Base-by-base conservation (phyloP, 2,888 invertebrate species). In the Xylota segnis region DNA sequence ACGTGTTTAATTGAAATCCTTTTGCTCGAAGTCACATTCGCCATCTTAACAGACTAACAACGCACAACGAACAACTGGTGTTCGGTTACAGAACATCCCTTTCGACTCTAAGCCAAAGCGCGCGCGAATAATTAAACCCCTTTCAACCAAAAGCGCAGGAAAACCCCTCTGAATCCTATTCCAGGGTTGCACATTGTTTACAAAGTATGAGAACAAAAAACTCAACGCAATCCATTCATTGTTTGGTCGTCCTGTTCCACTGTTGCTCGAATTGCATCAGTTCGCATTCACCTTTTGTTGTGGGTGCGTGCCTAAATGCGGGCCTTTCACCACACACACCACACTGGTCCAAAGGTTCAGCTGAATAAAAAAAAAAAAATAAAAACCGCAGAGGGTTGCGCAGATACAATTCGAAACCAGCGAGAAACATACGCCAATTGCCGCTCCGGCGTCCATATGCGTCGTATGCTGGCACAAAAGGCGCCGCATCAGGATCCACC, bases 401-500 rank as follows among this genome's bases (percentile, higher is more conserved):
- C 52, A 12, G 29, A 76, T 45, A 77, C 45, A 74, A 81, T 71
- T 71, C 50, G 18, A 76, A 79, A 14, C 29, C 54, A 75, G 54
- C 43, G 47, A 71, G 47, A 45, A 79, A 27, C 37, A 61, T 76
- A 81, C 37, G 81, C 63, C 63, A 68, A 79, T 75, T 75, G 68
- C 52, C 18, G 50, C 29, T 18, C 65, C 50, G 43, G 66, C 72
- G 72, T 68, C 68, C 82, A 77, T 81, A 86, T 86, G 86, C 72
- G 72, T 76, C 63, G 63, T 32, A 58, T 63, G 72, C 34, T 82
- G 75, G 34, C 56, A 75, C 27, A 56, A 71, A 86, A 86, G 84
- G 81, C 76, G 76, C 82, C 86, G 81, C 72, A 68, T 72, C 63
- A 82, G 76, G 72, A 72, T 82, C 76, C 86, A 86, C 86, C 86